Base-by-base conservation (phyloP, 2,888 invertebrate species). In the Cryptocephalus moraei region DNA sequence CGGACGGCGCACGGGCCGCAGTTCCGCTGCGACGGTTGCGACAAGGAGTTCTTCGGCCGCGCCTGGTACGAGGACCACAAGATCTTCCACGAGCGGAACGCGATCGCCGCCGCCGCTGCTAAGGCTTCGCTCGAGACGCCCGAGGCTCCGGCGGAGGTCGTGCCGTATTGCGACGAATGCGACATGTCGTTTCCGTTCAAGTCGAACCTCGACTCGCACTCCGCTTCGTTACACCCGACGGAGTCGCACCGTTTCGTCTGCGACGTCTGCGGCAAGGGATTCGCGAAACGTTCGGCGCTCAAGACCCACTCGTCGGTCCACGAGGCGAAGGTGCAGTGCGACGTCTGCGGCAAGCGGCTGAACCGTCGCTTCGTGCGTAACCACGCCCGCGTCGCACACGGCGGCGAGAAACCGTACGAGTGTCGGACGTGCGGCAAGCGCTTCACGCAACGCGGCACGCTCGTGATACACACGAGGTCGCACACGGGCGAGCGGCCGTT, bases 291-390 rank as follows among this genome's bases (percentile, higher is more conserved):
- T 1, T 59, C 59, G 46, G 48, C 51, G 32, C 55, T 60, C 46
- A 57, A 59, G 47, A 49, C 61, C 54, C 63, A 62, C 47, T 58
- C 61, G 43, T 6, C 6, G 3, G 22, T 22, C 22, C 22, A 4
- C 76, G 47, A 75, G 76, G 39, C 73, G 34, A 66, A 66, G 11
- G 3, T 22, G 22, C 22, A 22, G 22, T 22, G 22, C 22, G 3
- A 22, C 22, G 22, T 22, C 3, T 22, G 22, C 22, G 22, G 22
- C 22, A 22, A 22, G 22, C 2, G 3, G 22, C 2, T 22, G 3
- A 22, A 6, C 22, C 2, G 22, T 2, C 22, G 22, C 22, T 22
- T 22, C 22, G 6, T 22, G 22, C 22, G 22, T 2, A 2, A 22
- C 3, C 22, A 22, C 22, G 22, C 6, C 3, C 2, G 22, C 22